Base-by-base conservation (phyloP, 2,797 vertebrate genomes). In the Macropodus opercularis region DNA sequence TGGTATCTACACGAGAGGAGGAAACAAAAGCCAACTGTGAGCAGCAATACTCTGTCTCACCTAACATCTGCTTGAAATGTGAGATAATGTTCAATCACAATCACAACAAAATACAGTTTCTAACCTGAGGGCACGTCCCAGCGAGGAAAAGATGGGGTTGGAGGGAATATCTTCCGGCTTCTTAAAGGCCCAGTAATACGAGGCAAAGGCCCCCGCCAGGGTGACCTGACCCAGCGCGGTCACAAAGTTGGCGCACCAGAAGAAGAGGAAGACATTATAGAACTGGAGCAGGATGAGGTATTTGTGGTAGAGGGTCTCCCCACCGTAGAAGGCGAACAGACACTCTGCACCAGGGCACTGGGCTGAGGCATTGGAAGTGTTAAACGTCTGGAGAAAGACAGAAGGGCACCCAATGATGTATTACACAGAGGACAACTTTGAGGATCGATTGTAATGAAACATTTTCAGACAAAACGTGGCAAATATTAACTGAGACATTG, bases 201-300 rank as follows among this genome's bases (percentile, higher is more conserved):
- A 99, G 2, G 97, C 96, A 0, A 99, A 99, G 19, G 97, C 96
- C 0, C 97, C 97, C 0, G 96, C 93, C 59, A 99, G 79, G 0
- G 97, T 98, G 66, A 98, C 94, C 88, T 99, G 96, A n/a, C 97
- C 97, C 86, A 99, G 83, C 0, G 96, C 97, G 0, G 95, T 94
- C 65, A 95, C 92, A 1, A 98, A 98, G 90, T 99, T 99, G 80
- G 91, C 92, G 0, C 96, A 90, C 97, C 97, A 99, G 90, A 98
- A 98, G 87, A 99, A 96, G 83, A 98, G 96, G 90, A 99, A 98
- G 65, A 92, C 69, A 6, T 99, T 99, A 88, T 97, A 99, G 89
- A 98, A 92, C 90, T 98, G 97, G 50, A 99, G 91, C 50, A 92
- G 32, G 62, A 96, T 89, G 60, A 98, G 93, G 63, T 95, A 96